Evolutionary conservation across 2,888 invertebrate genomes (phyloP), one percentile per base, ranked within the genome.

Genomic region (Pinctada fucata): DNA sequence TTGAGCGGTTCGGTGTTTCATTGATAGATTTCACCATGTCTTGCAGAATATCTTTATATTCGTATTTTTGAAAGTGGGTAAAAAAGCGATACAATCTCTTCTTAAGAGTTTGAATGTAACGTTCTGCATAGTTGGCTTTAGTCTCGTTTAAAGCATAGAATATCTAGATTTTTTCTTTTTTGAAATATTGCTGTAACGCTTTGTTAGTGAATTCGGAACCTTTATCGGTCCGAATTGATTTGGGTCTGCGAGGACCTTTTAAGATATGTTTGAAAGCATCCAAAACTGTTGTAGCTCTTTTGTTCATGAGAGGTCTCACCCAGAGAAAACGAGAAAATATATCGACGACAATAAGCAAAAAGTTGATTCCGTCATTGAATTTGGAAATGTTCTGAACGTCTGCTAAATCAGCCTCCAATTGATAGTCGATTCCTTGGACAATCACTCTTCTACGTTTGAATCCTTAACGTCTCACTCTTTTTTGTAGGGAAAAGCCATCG

Each of bases 41-140:
- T 13, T 66, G 63, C n/a, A 79, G 52, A 6, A 70, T 68, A n/a
- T 79, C 71, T 10, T 75, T 75, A 45, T 74, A 78, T 78, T 31
- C 31, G 31, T 31, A 31, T 31, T 31, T 31, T 31, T 31, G 31
- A 31, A 31, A 31, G 31, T 31, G n/a, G 13, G 64, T 70, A 51
- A 78, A 69, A 47, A 45, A 69, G 5, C 69, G 4, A 70, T 74
- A 74, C 1, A 74, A 13, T 64, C 72, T 64, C 8, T 51, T 64
- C 66, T 78, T 78, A 31, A 31, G 31, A 31, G 31, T 31, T 31
- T 31, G 31, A 31, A 31, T 31, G 31, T 31, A 31, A 31, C 31
- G 31, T 31, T 31, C 31, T 31, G 31, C 31, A 31, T 31, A 31
- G 31, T 31, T 31, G 31, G 47, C 70, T 78, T 76, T 72, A 5